phyloP scores from a whole-genome alignment of 92 coral and sea anemone species.

The Bergia sp. region DNA sequence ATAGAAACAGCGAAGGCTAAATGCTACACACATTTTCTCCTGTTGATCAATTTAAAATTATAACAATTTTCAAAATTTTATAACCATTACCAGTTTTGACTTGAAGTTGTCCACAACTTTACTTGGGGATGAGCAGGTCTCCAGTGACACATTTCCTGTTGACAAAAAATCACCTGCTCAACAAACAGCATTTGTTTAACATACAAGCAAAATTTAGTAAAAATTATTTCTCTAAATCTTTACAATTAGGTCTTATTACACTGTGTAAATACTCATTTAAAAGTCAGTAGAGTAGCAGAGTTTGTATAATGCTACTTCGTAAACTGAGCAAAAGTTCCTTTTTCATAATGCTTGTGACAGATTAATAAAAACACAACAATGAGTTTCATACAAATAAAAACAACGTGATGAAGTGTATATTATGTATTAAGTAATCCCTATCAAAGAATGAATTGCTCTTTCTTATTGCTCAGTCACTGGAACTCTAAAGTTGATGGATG shows the following conservation, averaged over 20 bases:
- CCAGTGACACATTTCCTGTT: constrained; percentile 78
- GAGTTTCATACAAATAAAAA: too few species aligned
- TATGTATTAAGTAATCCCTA: too few species aligned
- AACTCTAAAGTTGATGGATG: background rate
- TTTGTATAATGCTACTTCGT: too few species aligned
- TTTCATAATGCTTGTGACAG: too few species aligned
- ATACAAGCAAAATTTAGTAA: too few species aligned
- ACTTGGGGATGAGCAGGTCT: constrained; percentile 87
- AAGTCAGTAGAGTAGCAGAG: too few species aligned
- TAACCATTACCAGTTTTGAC: constrained; percentile 72
- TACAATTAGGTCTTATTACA: background rate
- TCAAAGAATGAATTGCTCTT: too few species aligned
- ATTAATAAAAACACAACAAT: too few species aligned
- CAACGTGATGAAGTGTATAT: too few species aligned
- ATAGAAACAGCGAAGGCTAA: background rate
- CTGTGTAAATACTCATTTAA: background rate
- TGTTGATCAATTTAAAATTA: background rate
- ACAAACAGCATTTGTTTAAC: too few species aligned
- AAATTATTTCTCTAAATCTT: too few species aligned
- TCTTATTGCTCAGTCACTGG: background rate
- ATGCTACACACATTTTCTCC: background rate
- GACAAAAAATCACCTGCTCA: background rate
- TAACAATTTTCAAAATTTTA: background rate
- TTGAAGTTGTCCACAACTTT: constrained; percentile 82
- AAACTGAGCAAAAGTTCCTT: too few species aligned